These are phyloP conservation scores for Cotesia chilonis DNA, from an alignment of 1,140 invertebrate genomes.

Conservation along the genomic window DNA sequence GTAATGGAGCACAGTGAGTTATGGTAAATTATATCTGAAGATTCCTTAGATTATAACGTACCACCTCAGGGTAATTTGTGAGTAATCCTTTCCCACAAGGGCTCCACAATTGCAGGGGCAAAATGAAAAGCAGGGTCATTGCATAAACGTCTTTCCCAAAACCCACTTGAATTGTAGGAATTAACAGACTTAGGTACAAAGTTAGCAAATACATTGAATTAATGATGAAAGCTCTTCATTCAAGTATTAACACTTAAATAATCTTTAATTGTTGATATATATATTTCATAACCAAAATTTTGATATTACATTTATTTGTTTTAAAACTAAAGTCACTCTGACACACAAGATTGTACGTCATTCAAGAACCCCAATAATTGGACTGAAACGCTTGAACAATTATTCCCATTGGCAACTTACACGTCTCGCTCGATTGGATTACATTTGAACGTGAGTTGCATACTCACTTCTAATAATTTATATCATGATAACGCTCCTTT, in stretches of 20 bases:
- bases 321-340: neutral
- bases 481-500: conserved; percentile 10
- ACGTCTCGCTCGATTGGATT: conserved; percentile 35
- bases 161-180: conserved; percentile 35
- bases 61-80: conserved; percentile 38
- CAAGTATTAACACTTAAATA: neutral
- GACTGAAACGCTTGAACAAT: conserved; percentile 38
- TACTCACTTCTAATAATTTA: neutral
- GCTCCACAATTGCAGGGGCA: conserved; percentile 27
- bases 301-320: too few relatives aligned
- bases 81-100: conserved; percentile 36
- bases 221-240: conserved; percentile 26
- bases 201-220: conserved; percentile 27
- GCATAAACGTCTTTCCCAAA: conserved; percentile 40
- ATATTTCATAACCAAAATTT: too few relatives aligned
- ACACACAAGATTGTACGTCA: conserved; percentile 19
- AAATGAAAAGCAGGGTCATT: conserved; percentile 41
- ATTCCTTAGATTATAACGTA: conserved; percentile 34
- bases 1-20: conserved; percentile 13
- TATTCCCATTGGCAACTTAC: conserved; percentile 41
- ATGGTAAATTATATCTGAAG: conserved; percentile 34
- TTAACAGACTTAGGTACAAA: conserved; percentile 38
- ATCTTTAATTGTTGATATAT: too few relatives aligned
- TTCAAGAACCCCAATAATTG: conserved; percentile 33
- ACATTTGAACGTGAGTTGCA: conserved; percentile 36